Evolutionary conservation across 2,888 invertebrate genomes (phyloP).

Genomic region (Macrophya alboannulata): DNA sequence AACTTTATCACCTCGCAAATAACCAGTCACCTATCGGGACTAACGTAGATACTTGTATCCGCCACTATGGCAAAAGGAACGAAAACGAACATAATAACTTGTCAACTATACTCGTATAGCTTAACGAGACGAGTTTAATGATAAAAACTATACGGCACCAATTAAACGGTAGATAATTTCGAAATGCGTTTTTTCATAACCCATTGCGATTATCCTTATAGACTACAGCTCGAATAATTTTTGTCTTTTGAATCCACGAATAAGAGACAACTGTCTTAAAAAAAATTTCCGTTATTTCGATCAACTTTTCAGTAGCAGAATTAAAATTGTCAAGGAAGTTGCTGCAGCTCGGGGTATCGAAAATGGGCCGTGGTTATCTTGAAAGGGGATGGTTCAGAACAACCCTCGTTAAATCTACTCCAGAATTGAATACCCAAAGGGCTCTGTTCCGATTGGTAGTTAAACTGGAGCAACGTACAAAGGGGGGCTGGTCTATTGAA

Average conservation of each 20-base stretch:
- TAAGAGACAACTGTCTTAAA: not conserved
- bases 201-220: not conserved
- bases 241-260: not conserved
- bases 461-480: constrained; percentile 73
- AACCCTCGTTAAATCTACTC: constrained; percentile 47
- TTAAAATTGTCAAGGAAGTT: not conserved
- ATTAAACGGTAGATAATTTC: constrained; percentile 8
- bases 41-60: constrained; percentile 16
- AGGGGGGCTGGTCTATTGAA: constrained; percentile 66
- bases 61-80: not conserved
- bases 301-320: not conserved
- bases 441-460: constrained; percentile 69
- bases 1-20: constrained; percentile 50
- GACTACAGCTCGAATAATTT: not conserved
- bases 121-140: constrained; percentile 10
- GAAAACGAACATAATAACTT: not conserved
- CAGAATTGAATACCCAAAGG: constrained; percentile 14
- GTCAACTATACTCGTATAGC: not conserved
- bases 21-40: constrained; percentile 42
- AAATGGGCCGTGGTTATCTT: constrained; percentile 12
- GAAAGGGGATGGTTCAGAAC: constrained; percentile 40
- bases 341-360: not conserved
- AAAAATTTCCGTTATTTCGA: not conserved
- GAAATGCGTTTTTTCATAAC: not conserved
- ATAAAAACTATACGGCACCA: constrained; percentile 2